phyloP scores from a whole-genome alignment of 1,140 invertebrate species.

The Calosoma granatense region DNA sequence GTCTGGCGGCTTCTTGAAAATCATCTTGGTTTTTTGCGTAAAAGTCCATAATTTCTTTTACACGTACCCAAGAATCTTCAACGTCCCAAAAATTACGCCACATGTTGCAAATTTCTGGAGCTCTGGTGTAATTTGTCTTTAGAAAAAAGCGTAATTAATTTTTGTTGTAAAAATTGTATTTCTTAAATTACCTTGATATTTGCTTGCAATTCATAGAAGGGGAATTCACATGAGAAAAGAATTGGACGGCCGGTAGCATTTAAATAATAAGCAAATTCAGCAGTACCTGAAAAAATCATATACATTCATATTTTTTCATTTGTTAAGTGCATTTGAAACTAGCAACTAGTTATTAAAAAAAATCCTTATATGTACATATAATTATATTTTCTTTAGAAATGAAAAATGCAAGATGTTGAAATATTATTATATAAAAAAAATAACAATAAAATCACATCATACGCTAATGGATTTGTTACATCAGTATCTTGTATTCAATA shows the following conservation, averaged over 20 bases:
- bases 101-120: slow-evolving; percentile 61
- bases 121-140: slow-evolving; percentile 55
- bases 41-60: slow-evolving; percentile 59
- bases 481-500: too few species aligned
- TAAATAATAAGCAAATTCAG: slow-evolving; percentile 57
- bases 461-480: too few species aligned
- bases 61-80: slow-evolving; percentile 60
- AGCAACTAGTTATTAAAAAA: too few species aligned
- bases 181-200: neutral
- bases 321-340: too few species aligned
- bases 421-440: too few species aligned
- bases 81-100: slow-evolving; percentile 80
- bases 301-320: too few species aligned
- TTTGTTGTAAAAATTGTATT: neutral
- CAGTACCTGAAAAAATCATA: slow-evolving; percentile 61
- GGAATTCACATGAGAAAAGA: neutral
- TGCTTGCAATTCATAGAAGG: neutral
- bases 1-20: slow-evolving; percentile 57
- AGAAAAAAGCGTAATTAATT: slow-evolving; percentile 22
- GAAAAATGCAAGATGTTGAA: too few species aligned
- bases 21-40: slow-evolving; percentile 61
- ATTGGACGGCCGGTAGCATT: slow-evolving; percentile 55
- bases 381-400: too few species aligned
- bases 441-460: too few species aligned
- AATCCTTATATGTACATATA: too few species aligned